Evolutionary conservation across 2,113 vertebrate species (phyloP).

Genomic region (Elephantulus edwardii): DNA sequence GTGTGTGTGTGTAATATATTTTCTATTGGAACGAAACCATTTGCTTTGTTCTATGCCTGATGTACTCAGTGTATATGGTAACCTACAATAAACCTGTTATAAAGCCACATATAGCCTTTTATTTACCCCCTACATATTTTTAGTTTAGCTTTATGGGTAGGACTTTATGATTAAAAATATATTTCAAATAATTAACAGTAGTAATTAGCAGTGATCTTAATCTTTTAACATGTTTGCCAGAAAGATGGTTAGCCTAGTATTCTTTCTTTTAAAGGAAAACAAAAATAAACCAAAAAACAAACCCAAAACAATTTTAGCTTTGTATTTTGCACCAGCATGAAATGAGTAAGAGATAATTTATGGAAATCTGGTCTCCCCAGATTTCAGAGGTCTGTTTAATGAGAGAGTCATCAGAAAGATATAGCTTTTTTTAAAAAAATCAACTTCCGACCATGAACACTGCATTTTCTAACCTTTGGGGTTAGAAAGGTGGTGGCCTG

Average conservation of each 20-base stretch:
- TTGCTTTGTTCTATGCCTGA: conserved; percentile 79
- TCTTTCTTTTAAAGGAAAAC: conserved; percentile 18
- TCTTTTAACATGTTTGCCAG: conserved; percentile 50
- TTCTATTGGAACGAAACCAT: conserved; percentile 83
- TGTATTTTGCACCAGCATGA: conserved; percentile 49
- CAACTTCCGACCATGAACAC: neutral
- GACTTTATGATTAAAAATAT: conserved; percentile 45
- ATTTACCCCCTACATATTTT: conserved; percentile 59
- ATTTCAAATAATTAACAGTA: conserved; percentile 66
- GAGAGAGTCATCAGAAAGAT: conserved; percentile 73
- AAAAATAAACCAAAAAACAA: neutral
- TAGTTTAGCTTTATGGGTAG: conserved; percentile 22
- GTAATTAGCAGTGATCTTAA: conserved; percentile 60
- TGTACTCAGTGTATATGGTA: conserved; percentile 73
- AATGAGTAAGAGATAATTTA: conserved; percentile 50
- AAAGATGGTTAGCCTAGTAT: neutral
- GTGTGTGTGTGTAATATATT: conserved; percentile 83
- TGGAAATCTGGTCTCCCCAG: conserved; percentile 67
- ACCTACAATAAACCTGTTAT: conserved; percentile 77
- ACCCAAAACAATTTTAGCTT: conserved; percentile 53
- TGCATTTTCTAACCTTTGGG: conserved; percentile 47
- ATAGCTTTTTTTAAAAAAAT: conserved; percentile 52
- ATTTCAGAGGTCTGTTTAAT: conserved; percentile 65
- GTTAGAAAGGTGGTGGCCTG: conserved; percentile 47
- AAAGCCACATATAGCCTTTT: conserved; percentile 73